phyloP scores from a whole-genome alignment of 2,888 invertebrate genomes.

The Cheilosia soror region DNA sequence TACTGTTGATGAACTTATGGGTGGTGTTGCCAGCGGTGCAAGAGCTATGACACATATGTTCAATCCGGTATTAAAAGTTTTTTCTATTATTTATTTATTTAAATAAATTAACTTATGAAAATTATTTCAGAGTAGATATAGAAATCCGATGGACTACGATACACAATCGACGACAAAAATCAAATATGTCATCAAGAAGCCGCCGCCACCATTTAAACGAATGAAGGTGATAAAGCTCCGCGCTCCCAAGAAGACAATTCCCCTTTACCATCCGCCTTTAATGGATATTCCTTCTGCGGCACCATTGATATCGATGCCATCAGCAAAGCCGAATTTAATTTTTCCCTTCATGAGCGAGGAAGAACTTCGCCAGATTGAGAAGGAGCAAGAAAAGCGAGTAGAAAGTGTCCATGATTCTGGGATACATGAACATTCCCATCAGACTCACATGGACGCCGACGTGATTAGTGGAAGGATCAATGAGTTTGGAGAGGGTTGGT shows the following conservation, averaged over 20 bases:
- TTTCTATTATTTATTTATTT: too few species aligned
- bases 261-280: slow-evolving; percentile 73
- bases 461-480: slow-evolving; percentile 78
- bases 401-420: slow-evolving; percentile 76
- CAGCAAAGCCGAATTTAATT: slow-evolving; percentile 64
- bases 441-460: slow-evolving; percentile 77
- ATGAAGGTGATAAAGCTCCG: slow-evolving; percentile 80
- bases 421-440: slow-evolving; percentile 71
- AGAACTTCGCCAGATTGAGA: slow-evolving; percentile 79
- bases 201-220: slow-evolving; percentile 77
- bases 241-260: slow-evolving; percentile 79
- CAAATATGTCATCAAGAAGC: slow-evolving; percentile 81
- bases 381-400: slow-evolving; percentile 81
- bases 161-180: slow-evolving; percentile 75
- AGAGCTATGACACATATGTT: slow-evolving; percentile 80
- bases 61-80: slow-evolving; percentile 73
- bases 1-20: slow-evolving; percentile 79
- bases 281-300: slow-evolving; percentile 10
- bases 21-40: slow-evolving; percentile 78
- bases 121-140: slow-evolving; percentile 43
- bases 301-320: slow-evolving; percentile 11
- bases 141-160: slow-evolving; percentile 51
- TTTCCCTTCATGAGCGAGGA: slow-evolving; percentile 70
- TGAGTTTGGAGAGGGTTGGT: slow-evolving; percentile 81
- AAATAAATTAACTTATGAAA: too few species aligned